Conservation (phyloP, 2,888 invertebrate genomes). For the Amphimallon solstitiale region DNA sequence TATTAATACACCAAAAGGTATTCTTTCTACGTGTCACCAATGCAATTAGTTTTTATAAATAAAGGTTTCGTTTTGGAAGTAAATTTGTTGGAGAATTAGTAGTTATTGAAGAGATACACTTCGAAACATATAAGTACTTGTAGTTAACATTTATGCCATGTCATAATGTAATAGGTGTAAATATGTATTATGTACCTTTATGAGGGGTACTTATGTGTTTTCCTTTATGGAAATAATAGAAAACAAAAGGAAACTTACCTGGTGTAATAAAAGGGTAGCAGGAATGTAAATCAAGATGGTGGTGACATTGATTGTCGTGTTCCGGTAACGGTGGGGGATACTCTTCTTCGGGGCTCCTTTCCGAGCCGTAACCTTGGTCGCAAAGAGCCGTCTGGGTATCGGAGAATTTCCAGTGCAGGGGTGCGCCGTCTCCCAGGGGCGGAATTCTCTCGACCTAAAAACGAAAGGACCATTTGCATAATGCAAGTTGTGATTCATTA, state of each 20-base stretch:
- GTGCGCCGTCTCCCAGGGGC: slow-evolving; percentile 61
- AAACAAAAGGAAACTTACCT: slow-evolving; percentile 65
- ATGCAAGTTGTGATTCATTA: slow-evolving; percentile 15
- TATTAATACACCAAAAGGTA: too few relatives aligned
- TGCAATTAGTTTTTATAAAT: too few relatives aligned
- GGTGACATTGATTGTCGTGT: slow-evolving; percentile 67
- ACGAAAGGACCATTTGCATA: slow-evolving; percentile 28
- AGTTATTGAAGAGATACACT: too few relatives aligned
- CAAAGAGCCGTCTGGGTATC: slow-evolving; percentile 62
- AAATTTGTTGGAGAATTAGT: too few relatives aligned
- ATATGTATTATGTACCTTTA: not conserved
- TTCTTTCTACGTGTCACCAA: too few relatives aligned
- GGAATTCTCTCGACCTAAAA: slow-evolving; percentile 63
- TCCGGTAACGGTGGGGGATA: slow-evolving; percentile 73
- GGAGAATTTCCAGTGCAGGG: slow-evolving; percentile 62
- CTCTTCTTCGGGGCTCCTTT: slow-evolving; percentile 81
- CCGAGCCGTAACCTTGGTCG: slow-evolving; percentile 82
- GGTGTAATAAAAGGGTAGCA: slow-evolving; percentile 77
- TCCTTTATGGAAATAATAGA: not conserved
- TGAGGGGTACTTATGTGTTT: not conserved
- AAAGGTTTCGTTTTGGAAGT: too few relatives aligned
- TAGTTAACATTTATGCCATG: too few relatives aligned
- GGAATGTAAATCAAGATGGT: slow-evolving; percentile 70
- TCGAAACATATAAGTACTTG: too few relatives aligned
- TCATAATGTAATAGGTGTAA: too few relatives aligned